Evolutionary conservation across 2,888 invertebrate species (phyloP).

Genomic region (Acholoe squamosa): DNA sequence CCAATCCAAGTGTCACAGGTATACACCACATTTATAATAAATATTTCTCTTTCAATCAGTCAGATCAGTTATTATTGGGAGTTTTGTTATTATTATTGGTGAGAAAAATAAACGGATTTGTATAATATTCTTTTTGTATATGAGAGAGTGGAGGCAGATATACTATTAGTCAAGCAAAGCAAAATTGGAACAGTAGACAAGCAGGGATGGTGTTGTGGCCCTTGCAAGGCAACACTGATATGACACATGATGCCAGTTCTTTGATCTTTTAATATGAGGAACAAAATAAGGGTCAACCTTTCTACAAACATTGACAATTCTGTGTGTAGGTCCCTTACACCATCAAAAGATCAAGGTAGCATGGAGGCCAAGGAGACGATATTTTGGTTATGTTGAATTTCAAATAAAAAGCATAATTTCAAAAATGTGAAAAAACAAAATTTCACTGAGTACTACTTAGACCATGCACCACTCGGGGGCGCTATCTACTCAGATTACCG

Average conservation of each 20-base stretch:
- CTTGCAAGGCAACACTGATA: neutral
- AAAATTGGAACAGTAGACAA: neutral
- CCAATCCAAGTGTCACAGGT: neutral
- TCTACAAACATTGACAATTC: neutral
- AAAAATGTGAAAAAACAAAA: neutral
- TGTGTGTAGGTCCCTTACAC: neutral
- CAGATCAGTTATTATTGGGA: neutral
- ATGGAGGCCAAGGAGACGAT: neutral
- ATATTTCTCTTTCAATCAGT: neutral
- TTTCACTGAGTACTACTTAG: neutral
- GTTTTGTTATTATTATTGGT: neutral
- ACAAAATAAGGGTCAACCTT: neutral
- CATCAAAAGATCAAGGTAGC: slow-evolving; percentile 26
- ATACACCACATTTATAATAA: neutral
- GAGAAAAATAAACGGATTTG: too few species aligned
- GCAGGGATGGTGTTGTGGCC: neutral
- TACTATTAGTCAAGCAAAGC: neutral
- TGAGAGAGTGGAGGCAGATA: too few species aligned
- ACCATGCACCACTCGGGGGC: slow-evolving; percentile 59
- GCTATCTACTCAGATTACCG: slow-evolving; percentile 24
- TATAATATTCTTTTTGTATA: too few species aligned
- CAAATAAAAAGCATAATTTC: neutral
- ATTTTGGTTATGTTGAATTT: neutral
- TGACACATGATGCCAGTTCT: neutral
- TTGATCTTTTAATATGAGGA: slow-evolving; percentile 26